Conservation (phyloP, 2,113 vertebrate genomes). For the Thamnaconus septentrionalis region DNA sequence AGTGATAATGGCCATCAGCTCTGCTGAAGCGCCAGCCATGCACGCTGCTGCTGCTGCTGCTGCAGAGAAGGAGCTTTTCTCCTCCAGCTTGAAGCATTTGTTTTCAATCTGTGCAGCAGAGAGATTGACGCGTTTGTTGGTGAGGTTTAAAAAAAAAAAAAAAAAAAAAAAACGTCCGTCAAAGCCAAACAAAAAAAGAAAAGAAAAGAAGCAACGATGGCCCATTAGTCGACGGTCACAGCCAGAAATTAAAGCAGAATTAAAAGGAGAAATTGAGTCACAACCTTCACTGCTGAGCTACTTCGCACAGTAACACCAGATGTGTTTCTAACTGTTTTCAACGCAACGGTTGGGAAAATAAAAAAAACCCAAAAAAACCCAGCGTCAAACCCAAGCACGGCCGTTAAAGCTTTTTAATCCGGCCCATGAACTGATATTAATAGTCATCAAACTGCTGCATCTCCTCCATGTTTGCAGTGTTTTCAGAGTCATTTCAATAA, state of each 20-base stretch:
- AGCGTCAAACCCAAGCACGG: no score
- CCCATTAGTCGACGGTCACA: slow-evolving; percentile 15
- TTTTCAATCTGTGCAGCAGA: not conserved
- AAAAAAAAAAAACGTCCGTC: slow-evolving; percentile 9
- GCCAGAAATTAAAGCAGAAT: slow-evolving; percentile 9
- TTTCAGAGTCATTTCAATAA: no score
- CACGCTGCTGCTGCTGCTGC: slow-evolving; percentile 49
- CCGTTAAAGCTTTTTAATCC: no score
- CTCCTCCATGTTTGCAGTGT: no score
- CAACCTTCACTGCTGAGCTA: no score
- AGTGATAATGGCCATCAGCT: slow-evolving; percentile 41
- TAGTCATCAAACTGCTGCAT: no score
- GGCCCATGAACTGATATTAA: no score
- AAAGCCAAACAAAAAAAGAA: slow-evolving; percentile 3
- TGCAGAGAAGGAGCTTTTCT: slow-evolving; percentile 20
- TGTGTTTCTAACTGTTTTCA: no score
- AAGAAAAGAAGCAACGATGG: not conserved
- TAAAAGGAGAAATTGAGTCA: not conserved
- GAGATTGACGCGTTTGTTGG: slow-evolving; percentile 6
- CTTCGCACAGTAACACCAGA: no score
- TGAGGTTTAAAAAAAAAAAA: not conserved
- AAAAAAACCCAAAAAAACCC: no score
- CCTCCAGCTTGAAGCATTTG: no score
- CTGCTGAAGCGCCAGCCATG: slow-evolving; percentile 59
- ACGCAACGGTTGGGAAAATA: no score